Percentiles rank a stretch among this genome's conserved stretches.
These are phyloP conservation scores for Tanypteryx hageni DNA, from an alignment of 2,888 invertebrate species.

Conservation along the genomic window DNA sequence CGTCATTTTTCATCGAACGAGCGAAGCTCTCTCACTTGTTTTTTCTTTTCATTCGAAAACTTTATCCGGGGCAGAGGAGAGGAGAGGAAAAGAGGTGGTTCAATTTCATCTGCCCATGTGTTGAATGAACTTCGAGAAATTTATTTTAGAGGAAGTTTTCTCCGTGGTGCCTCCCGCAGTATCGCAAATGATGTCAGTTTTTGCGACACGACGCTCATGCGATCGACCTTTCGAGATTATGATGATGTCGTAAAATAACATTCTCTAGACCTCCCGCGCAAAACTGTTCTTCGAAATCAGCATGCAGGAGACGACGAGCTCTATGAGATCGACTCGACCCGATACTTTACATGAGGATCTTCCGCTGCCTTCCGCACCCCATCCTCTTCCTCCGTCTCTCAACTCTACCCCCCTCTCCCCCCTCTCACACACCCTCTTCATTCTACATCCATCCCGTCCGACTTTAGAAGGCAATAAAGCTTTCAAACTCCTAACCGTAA, in stretches of 20 bases:
- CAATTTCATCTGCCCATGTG: not conserved
- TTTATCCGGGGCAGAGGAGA: not conserved
- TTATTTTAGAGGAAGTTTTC: not conserved
- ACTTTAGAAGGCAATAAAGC: constrained; percentile 36
- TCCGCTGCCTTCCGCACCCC: constrained; percentile 23
- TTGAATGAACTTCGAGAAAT: not conserved
- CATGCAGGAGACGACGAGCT: not conserved
- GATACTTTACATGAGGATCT: not conserved
- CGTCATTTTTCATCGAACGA: too few species aligned
- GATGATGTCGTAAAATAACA: not conserved
- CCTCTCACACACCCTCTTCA: not conserved
- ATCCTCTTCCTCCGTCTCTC: not conserved
- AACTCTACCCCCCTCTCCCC: not conserved
- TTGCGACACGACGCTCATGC: not conserved
- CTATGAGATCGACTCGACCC: not conserved
- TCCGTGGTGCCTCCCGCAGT: too few species aligned
- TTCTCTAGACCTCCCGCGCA: not conserved
- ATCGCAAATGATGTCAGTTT: not conserved
- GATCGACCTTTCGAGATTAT: not conserved
- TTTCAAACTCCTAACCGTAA: constrained; percentile 56
- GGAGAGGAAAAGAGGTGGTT: not conserved
- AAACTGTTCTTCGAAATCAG: not conserved
- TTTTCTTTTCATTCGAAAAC: too few species aligned
- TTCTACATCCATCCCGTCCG: not conserved
- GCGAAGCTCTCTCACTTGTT: too few species aligned